Conservation (phyloP, 2,797 vertebrate species). For the Odontamblyopus rebecca region DNA sequence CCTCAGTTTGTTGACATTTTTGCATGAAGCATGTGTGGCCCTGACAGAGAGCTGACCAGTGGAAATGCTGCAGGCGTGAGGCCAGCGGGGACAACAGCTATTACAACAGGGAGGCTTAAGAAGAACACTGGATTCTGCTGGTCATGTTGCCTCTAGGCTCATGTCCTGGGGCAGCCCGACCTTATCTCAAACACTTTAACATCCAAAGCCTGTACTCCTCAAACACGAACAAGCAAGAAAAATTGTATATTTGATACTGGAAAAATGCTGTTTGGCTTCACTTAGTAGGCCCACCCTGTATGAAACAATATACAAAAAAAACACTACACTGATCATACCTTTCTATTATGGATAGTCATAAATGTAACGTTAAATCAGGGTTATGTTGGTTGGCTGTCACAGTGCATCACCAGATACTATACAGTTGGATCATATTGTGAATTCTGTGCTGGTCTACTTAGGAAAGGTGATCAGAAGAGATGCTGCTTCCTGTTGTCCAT, state of each 20-base stretch:
- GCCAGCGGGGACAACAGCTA: slow-evolving; percentile 69
- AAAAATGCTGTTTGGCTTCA: slow-evolving; percentile 19
- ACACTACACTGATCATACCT: neutral
- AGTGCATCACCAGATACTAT: neutral
- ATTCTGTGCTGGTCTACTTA: neutral
- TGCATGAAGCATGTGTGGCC: slow-evolving; percentile 56
- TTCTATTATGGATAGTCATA: neutral
- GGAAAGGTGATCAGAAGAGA: neutral
- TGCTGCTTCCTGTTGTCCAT: neutral
- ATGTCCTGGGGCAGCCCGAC: slow-evolving; percentile 67
- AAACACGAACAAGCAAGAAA: slow-evolving; percentile 47
- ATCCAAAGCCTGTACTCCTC: slow-evolving; percentile 59
- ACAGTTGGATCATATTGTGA: neutral
- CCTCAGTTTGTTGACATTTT: slow-evolving; percentile 66
- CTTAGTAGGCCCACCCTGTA: neutral
- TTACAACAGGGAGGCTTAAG: slow-evolving; percentile 70
- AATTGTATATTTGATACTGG: slow-evolving; percentile 24
- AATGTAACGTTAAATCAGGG: neutral
- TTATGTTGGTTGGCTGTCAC: neutral
- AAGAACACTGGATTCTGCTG: slow-evolving; percentile 57
- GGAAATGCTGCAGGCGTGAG: slow-evolving; percentile 58
- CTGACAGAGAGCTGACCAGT: slow-evolving; percentile 51
- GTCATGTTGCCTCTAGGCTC: slow-evolving; percentile 63
- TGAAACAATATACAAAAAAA: neutral
- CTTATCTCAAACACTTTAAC: slow-evolving; percentile 55